Conservation (phyloP, 2,888 invertebrate genomes). For the Alcis repandata region DNA sequence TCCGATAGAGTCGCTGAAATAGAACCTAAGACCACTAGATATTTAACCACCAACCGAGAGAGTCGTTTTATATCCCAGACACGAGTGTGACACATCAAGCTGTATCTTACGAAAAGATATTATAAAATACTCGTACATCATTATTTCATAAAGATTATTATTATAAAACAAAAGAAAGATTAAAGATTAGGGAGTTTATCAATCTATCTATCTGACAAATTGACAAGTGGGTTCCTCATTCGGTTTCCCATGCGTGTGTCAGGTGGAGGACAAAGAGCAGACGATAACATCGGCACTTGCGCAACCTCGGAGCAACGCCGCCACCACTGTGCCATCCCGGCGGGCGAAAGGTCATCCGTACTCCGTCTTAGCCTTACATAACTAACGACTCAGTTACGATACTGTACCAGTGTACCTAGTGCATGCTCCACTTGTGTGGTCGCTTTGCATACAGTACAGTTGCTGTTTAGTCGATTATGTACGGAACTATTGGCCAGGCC, state of each 20-base stretch:
- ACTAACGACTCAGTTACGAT: slow-evolving; percentile 45
- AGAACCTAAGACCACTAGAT: too few species aligned
- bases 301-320: slow-evolving; percentile 61
- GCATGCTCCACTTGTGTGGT: slow-evolving; percentile 46
- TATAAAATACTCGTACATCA: too few species aligned
- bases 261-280: slow-evolving; percentile 68
- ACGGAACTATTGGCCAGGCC: slow-evolving; percentile 2
- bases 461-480: not conserved
- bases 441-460: slow-evolving; percentile 33
- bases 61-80: too few species aligned
- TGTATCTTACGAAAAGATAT: too few species aligned
- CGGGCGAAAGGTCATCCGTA: slow-evolving; percentile 73
- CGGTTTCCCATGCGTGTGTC: slow-evolving; percentile 52
- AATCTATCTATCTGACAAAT: slow-evolving; percentile 18
- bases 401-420: slow-evolving; percentile 47
- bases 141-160: too few species aligned
- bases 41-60: too few species aligned
- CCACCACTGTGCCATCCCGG: slow-evolving; percentile 70
- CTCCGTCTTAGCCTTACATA: slow-evolving; percentile 61
- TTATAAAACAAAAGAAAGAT: too few species aligned
- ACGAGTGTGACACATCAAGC: too few species aligned
- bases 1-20: too few species aligned
- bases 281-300: slow-evolving; percentile 56
- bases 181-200: too few species aligned
- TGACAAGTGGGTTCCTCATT: slow-evolving; percentile 38